phyloP scores from a whole-genome alignment of 2,797 vertebrate species.

The Pangasius sanitwongsei region DNA sequence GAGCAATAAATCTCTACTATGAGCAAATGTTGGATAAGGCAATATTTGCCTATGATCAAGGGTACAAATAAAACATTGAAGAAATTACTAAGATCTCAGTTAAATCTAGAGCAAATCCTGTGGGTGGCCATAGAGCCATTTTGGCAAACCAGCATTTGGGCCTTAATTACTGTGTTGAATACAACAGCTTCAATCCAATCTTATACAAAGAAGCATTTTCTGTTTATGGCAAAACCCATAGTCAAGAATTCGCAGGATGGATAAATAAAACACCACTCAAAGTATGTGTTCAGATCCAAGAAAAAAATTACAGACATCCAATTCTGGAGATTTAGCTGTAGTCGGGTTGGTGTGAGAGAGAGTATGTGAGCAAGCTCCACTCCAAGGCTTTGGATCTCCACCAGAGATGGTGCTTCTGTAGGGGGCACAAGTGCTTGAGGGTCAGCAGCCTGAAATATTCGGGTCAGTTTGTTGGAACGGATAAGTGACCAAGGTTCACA shows the following conservation, averaged over 20 bases:
- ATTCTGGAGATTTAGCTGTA: neutral
- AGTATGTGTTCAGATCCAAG: neutral
- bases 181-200: neutral
- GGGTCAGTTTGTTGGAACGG: neutral
- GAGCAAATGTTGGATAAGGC: neutral
- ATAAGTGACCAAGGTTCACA: neutral
- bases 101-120: neutral
- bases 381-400: neutral
- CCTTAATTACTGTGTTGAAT: neutral
- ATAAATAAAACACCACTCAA: neutral
- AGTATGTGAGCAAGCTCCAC: neutral
- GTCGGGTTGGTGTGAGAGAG: neutral
- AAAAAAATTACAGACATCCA: neutral
- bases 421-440: conserved; percentile 1
- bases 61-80: neutral
- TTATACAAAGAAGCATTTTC: neutral
- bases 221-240: neutral
- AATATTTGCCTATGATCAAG: neutral
- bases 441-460: neutral
- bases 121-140: conserved; percentile 1
- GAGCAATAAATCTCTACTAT: neutral
- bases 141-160: neutral
- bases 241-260: neutral
- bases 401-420: neutral
- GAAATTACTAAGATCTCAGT: neutral